Evolutionary conservation across 1,140 invertebrate species (phyloP).

Genomic region (Halictus rubicundus): DNA sequence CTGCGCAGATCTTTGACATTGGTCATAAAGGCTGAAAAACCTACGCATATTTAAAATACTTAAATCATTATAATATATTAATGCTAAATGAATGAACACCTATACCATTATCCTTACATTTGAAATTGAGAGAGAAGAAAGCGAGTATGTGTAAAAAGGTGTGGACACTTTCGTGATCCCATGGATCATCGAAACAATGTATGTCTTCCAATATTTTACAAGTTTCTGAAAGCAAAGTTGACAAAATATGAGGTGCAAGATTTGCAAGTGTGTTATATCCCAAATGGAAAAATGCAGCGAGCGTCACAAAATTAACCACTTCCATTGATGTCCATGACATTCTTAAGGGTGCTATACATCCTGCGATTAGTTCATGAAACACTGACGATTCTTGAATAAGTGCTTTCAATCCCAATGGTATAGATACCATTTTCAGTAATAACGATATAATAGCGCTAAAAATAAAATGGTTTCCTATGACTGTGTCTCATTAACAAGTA

Average conservation of each 20-base stretch:
- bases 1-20: constrained; percentile 51
- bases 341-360: constrained; percentile 72
- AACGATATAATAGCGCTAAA: constrained; percentile 72
- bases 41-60: constrained; percentile 53
- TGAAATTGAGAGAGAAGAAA: constrained; percentile 75
- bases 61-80: neutral
- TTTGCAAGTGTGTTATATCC: constrained; percentile 68
- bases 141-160: constrained; percentile 74
- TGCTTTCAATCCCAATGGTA: constrained; percentile 72
- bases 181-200: constrained; percentile 73
- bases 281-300: constrained; percentile 66
- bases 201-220: constrained; percentile 70
- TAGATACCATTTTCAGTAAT: constrained; percentile 71
- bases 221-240: constrained; percentile 72
- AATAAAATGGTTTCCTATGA: constrained; percentile 41
- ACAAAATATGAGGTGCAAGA: constrained; percentile 73
- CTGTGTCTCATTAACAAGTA: constrained; percentile 13
- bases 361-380: constrained; percentile 75
- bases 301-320: constrained; percentile 72
- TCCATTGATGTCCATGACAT: constrained; percentile 73
- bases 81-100: neutral
- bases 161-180: constrained; percentile 66
- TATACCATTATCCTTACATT: constrained; percentile 67
- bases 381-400: constrained; percentile 69
- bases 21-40: constrained; percentile 73